Base-by-base conservation (phyloP, 30 jellyfish, hydroid and myxozoan species). In the Aurelia sp. region DNA sequence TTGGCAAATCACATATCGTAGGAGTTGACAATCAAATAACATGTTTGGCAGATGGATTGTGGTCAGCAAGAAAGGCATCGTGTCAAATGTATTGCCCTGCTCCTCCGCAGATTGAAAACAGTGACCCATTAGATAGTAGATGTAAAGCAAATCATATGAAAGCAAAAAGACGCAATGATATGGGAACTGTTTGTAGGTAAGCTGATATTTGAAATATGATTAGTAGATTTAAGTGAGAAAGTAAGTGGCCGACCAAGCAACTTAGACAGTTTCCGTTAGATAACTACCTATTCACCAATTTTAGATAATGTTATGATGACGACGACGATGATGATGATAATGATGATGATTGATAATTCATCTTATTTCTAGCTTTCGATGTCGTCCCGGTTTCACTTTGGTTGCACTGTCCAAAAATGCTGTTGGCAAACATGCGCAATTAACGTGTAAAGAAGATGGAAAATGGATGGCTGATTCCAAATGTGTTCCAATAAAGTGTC, bases 1-100 rank as follows among this genome's bases (percentile, higher is more conserved):
- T 65, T 13, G 38, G 64, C 10, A 87, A 89, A 60, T 85, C 97
- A 8, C 70, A 20, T 16, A 13, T 89, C 81, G 63, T 57, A n/a
- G 99, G 99, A 17, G 48, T 19, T 9, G 86, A 73, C 82, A 84
- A 88, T 63, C 65, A 85, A 57, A 55, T 94, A 13, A 65, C 86
- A 60, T 94, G 99, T 81, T 59, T 72, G 50, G 69, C 82, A 6
- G 97, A 94, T 72, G 97, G 99, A 5, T 68, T 82, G n/a, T 94
- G 99, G 99, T 78, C 93, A 17, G 83, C 76, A 38, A 63, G 71
- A 44, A 60, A 78, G 16, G 96, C 96, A 19, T 66, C 83, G 40
- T 94, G 99, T 75, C 71, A 75, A 22, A 20, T 52, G 67, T 63
- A 69, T 27, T 94, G 99, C 58, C 82, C 92, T 40, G 52, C 85